Evolutionary conservation across 1,140 invertebrate genomes (phyloP).

Genomic region (Drosophila triauraria): DNA sequence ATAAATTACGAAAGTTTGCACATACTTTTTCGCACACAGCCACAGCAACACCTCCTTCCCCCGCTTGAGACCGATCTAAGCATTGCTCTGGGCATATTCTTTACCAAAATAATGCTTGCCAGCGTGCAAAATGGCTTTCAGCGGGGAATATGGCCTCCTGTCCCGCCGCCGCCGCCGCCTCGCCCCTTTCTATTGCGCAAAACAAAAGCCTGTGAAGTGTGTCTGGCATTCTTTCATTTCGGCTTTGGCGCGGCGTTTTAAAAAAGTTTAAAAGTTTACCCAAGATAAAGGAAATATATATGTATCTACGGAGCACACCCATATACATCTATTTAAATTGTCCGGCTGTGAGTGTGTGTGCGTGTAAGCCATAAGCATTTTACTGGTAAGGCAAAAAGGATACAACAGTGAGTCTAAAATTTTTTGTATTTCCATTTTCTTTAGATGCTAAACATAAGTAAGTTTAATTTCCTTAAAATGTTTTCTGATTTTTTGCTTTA

Average conservation of each 20-base stretch:
- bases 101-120: slow-evolving; percentile 68
- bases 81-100: slow-evolving; percentile 72
- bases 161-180: not conserved
- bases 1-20: slow-evolving; percentile 83
- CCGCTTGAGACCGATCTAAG: slow-evolving; percentile 38
- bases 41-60: slow-evolving; percentile 22
- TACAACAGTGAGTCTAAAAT: slow-evolving; percentile 18
- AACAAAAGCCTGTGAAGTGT: slow-evolving; percentile 68
- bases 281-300: slow-evolving; percentile 77
- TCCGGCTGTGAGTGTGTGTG: slow-evolving; percentile 32
- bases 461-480: not conserved
- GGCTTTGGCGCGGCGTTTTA: slow-evolving; percentile 63
- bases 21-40: slow-evolving; percentile 78
- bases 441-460: not conserved
- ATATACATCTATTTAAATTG: slow-evolving; percentile 47
- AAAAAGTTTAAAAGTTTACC: slow-evolving; percentile 80
- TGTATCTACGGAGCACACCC: slow-evolving; percentile 26
- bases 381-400: slow-evolving; percentile 24
- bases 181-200: slow-evolving; percentile 29
- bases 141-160: slow-evolving; percentile 35
- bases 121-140: slow-evolving; percentile 76
- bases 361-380: slow-evolving; percentile 63
- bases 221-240: slow-evolving; percentile 77
- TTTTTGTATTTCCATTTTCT: too few relatives aligned
- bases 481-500: too few relatives aligned